Conservation (phyloP, 2,113 vertebrate species). For the Conger conger region DNA sequence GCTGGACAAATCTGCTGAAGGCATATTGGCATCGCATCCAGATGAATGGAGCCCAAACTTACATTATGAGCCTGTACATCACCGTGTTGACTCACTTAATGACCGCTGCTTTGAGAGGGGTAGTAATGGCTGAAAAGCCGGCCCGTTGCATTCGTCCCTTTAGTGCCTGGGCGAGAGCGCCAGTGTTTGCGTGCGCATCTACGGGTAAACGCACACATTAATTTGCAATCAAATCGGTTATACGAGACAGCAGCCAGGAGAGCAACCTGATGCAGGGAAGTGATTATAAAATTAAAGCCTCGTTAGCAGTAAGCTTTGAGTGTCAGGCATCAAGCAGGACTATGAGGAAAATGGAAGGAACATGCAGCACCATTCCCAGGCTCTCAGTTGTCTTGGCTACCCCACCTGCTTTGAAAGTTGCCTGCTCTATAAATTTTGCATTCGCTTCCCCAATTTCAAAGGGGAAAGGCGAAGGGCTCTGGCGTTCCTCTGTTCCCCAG, state of each 20-base stretch:
- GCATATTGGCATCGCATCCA: not conserved
- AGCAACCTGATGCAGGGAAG: not conserved
- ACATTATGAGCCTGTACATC: conserved; percentile 11
- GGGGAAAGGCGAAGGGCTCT: conserved; percentile 53
- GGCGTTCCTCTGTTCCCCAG: conserved; percentile 30
- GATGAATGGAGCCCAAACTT: not conserved
- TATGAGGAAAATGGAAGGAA: not conserved
- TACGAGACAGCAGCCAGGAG: not conserved
- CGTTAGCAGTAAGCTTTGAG: not conserved
- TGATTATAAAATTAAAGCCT: not conserved
- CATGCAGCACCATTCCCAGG: not conserved
- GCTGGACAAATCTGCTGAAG: conserved; percentile 10
- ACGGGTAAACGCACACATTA: not conserved
- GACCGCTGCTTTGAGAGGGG: not conserved
- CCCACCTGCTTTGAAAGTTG: conserved; percentile 36
- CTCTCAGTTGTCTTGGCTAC: conserved; percentile 43
- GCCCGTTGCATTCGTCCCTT: not conserved
- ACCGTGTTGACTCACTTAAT: conserved; percentile 18
- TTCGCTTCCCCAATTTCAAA: conserved; percentile 47
- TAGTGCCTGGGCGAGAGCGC: not conserved
- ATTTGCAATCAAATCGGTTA: not conserved
- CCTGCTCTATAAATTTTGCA: conserved; percentile 61
- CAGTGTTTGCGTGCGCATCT: not conserved
- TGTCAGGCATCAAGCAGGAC: not conserved
- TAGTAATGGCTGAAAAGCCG: not conserved